Conservation (phyloP, 2,797 vertebrate genomes). For the Zenarchopterus dispar region DNA sequence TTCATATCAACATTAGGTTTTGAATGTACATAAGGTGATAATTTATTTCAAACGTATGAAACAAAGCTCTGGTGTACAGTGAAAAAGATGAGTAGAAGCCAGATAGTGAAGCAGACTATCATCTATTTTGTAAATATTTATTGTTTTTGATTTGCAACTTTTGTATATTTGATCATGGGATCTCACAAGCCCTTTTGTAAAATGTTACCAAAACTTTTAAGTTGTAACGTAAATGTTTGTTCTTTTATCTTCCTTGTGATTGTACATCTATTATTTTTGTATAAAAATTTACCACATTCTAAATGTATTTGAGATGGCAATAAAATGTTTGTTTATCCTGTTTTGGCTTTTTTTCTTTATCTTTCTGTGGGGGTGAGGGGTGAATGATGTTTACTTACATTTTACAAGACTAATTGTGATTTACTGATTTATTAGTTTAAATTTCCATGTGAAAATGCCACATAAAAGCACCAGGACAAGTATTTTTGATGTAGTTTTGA, state of each 20-base stretch:
- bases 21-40: constrained; percentile 18
- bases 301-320: constrained; percentile 37
- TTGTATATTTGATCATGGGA: constrained; percentile 53
- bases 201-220: constrained; percentile 24
- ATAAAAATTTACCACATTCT: constrained; percentile 38
- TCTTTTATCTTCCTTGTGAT: constrained; percentile 30
- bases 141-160: constrained; percentile 45
- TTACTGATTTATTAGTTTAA: neutral
- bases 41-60: neutral
- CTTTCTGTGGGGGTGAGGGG: neutral
- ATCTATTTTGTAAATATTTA: constrained; percentile 45
- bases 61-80: constrained; percentile 8
- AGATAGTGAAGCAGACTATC: neutral
- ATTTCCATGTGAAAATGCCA: neutral
- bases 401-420: neutral
- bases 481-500: neutral
- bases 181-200: constrained; percentile 38
- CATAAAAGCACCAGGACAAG: neutral
- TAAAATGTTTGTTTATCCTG: constrained; percentile 27
- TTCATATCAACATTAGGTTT: neutral
- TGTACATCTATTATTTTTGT: constrained; percentile 56
- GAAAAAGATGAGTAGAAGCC: neutral
- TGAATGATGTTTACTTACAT: no score
- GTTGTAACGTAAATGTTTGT: constrained; percentile 26
- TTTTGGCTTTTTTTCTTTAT: neutral